phyloP scores from a whole-genome alignment of 2,888 invertebrate species.

The Melanchra persicariae region DNA sequence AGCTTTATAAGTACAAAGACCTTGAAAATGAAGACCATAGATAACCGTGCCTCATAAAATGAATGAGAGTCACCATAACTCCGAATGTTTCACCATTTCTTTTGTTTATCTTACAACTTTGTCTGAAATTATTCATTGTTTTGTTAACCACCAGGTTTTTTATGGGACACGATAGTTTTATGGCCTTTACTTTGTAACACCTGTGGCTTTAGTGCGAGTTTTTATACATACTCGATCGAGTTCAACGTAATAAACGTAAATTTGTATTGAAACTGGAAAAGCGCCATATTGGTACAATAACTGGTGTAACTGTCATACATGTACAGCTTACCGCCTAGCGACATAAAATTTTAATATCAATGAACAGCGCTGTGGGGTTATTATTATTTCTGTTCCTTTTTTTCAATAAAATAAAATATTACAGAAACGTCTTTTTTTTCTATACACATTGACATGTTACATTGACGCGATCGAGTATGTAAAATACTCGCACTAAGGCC shows the following conservation, averaged over 20 bases:
- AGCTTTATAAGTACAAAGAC: slow-evolving; percentile 43
- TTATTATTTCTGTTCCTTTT: no score
- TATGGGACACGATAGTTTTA: slow-evolving; percentile 20
- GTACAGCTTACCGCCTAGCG: no score
- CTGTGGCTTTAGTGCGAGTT: background rate
- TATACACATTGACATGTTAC: background rate
- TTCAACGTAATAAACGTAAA: no score
- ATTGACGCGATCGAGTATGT: background rate
- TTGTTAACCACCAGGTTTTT: slow-evolving; percentile 11
- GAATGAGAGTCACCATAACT: slow-evolving; percentile 8
- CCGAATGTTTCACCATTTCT: background rate
- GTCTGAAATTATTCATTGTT: slow-evolving; percentile 11
- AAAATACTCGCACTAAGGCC: background rate
- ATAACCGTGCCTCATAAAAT: slow-evolving; percentile 37
- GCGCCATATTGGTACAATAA: no score
- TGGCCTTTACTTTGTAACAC: slow-evolving; percentile 16
- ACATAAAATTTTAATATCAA: no score
- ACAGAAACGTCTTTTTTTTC: no score
- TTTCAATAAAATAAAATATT: no score
- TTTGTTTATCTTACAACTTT: slow-evolving; percentile 1
- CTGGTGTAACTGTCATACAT: no score
- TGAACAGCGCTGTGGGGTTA: no score
- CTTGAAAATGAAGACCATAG: slow-evolving; percentile 26
- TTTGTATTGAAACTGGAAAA: no score
- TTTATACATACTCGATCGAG: no score